These are phyloP conservation scores for Cyclopterus lumpus DNA, from an alignment of 2,797 vertebrate genomes.

Conservation along the genomic window DNA sequence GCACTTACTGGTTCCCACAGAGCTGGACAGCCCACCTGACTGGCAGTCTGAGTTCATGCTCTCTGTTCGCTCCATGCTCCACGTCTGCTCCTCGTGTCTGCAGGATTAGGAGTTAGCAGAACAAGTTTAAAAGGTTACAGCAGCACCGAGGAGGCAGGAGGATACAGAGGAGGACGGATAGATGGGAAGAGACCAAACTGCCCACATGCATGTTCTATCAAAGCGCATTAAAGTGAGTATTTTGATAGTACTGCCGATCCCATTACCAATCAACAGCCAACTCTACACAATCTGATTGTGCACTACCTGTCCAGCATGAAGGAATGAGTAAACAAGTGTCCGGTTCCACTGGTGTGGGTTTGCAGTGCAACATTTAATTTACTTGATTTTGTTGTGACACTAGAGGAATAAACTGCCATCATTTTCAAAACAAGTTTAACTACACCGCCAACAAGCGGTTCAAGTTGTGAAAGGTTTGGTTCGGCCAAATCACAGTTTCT, in stretches of 20 bases:
- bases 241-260: background rate
- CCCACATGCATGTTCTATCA: background rate
- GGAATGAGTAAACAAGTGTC: background rate
- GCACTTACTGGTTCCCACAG: conserved; percentile 97
- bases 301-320: background rate
- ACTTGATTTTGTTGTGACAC: background rate
- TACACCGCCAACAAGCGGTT: background rate
- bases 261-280: background rate
- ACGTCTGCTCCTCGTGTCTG: conserved; percentile 96
- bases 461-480: background rate
- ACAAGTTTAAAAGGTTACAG: conserved; percentile 39
- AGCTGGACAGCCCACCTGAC: conserved; percentile 94
- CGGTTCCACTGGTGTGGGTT: background rate
- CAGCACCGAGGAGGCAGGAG: conserved; percentile 24
- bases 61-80: conserved; percentile 96
- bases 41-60: conserved; percentile 96
- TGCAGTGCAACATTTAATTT: background rate
- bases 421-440: background rate
- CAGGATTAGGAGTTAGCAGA: conserved; percentile 30
- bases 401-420: background rate
- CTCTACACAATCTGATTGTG: background rate
- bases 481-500: background rate
- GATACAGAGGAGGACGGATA: background rate
- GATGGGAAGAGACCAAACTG: background rate
- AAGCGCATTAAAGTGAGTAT: background rate